Evolutionary conservation across 1,140 invertebrate genomes (phyloP).

Genomic region (Musca domestica): DNA sequence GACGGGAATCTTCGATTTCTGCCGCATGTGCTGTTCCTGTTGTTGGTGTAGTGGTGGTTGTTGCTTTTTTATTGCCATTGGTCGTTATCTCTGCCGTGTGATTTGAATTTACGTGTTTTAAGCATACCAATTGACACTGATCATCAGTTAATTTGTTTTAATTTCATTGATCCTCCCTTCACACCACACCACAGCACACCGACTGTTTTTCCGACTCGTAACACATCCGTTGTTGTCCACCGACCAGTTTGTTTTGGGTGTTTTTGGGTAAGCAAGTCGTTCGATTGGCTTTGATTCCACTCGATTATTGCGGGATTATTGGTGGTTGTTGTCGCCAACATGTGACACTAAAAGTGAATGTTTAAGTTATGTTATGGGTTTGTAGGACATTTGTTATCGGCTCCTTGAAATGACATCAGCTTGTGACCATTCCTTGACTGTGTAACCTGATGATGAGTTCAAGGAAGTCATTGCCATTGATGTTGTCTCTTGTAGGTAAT

Average conservation of each 20-base stretch:
- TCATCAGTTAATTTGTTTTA: conserved; percentile 52
- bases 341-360: conserved; percentile 36
- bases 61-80: not conserved
- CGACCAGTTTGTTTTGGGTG: not conserved
- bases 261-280: too few species aligned
- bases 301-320: not conserved
- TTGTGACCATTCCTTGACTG: not conserved
- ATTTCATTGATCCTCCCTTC: conserved; percentile 4
- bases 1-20: too few species aligned
- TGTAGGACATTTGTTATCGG: conserved; percentile 48
- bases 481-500: too few species aligned
- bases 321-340: conserved; percentile 7
- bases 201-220: not conserved
- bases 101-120: conserved; percentile 42
- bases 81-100: conserved; percentile 6
- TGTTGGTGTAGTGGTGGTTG: not conserved
- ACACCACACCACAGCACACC: not conserved
- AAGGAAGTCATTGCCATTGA: not conserved
- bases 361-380: conserved; percentile 37
- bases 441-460: conserved; percentile 15
- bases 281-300: not conserved
- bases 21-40: too few species aligned
- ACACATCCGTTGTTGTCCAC: not conserved
- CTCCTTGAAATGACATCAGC: conserved; percentile 17
- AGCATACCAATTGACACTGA: conserved; percentile 52